A percentile compares a stretch with the other conserved stretches of the same genome.
phyloP scores from a whole-genome alignment of 2,888 invertebrate species.

The Oscheius sp. region DNA sequence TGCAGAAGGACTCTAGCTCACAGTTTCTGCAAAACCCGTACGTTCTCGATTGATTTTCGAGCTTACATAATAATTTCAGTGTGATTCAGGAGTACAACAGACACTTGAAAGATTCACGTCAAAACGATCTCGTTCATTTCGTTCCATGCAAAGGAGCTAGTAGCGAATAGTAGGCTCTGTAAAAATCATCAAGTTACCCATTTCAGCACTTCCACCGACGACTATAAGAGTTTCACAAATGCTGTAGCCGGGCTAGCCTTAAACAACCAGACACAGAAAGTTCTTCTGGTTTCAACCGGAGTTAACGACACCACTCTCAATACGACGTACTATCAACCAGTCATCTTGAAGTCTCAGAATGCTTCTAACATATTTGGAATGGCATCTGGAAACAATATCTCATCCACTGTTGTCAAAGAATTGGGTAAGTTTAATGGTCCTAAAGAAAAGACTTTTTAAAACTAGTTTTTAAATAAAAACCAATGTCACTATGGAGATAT shows the following conservation, averaged over 20 bases:
- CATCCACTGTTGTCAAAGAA: not conserved
- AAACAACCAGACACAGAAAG: not conserved
- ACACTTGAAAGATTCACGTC: too few relatives aligned
- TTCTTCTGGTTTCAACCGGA: slow-evolving; percentile 5
- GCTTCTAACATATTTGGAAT: not conserved
- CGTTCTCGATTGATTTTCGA: not conserved
- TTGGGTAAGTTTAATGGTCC: not conserved
- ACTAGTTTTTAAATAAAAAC: too few relatives aligned
- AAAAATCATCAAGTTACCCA: not conserved
- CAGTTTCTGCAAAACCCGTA: not conserved
- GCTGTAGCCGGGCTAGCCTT: not conserved
- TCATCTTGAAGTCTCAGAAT: not conserved
- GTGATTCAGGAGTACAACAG: not conserved
- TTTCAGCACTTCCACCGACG: not conserved
- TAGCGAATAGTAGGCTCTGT: not conserved
- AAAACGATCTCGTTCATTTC: slow-evolving; percentile 19
- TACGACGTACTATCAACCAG: not conserved
- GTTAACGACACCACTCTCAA: not conserved
- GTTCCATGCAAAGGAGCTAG: slow-evolving; percentile 1
- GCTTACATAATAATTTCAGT: not conserved
- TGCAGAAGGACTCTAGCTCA: not conserved
- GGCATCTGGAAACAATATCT: not conserved
- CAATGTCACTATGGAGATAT: too few relatives aligned
- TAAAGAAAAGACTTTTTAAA: too few relatives aligned
- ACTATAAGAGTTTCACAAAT: slow-evolving; percentile 1